A percentile compares a stretch with the other conserved stretches of the same genome.
Conservation (phyloP, 2,888 invertebrate genomes). For the Crematogaster levior region DNA sequence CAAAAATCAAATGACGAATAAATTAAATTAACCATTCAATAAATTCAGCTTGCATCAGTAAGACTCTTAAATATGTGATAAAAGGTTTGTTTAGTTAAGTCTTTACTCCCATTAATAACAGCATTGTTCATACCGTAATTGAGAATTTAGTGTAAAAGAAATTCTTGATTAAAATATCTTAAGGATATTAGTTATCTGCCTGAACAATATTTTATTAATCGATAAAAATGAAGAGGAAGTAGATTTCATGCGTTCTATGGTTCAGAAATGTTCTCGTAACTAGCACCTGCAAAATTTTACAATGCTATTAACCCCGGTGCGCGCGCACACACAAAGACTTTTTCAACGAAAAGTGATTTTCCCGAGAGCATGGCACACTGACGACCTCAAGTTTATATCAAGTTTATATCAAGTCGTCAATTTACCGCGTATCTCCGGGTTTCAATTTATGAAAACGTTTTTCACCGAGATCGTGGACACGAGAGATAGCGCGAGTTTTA, state of each 20-base stretch:
- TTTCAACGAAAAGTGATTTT: constrained; percentile 27
- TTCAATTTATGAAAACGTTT: constrained; percentile 36
- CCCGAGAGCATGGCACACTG: neutral
- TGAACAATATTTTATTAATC: neutral
- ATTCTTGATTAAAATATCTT: neutral
- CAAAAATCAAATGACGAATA: constrained; percentile 48
- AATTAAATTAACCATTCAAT: constrained; percentile 48
- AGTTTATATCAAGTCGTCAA: constrained; percentile 21
- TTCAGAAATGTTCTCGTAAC: constrained; percentile 4
- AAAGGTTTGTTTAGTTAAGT: neutral
- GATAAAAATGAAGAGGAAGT: neutral
- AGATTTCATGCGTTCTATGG: neutral
- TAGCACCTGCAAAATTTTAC: neutral
- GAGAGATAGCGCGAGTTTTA: constrained; percentile 8
- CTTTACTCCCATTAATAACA: neutral
- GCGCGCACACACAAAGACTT: neutral
- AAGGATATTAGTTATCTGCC: too few species aligned
- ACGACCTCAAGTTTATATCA: constrained; percentile 3
- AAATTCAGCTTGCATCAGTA: neutral
- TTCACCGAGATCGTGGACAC: constrained; percentile 11
- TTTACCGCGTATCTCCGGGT: constrained; percentile 23
- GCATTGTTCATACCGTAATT: neutral
- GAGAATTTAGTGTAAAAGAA: neutral
- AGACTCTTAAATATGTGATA: constrained; percentile 21
- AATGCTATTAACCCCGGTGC: neutral